Evolutionary conservation across 2,888 invertebrate genomes (phyloP).

Genomic region (Polydrusus tereticollis): DNA sequence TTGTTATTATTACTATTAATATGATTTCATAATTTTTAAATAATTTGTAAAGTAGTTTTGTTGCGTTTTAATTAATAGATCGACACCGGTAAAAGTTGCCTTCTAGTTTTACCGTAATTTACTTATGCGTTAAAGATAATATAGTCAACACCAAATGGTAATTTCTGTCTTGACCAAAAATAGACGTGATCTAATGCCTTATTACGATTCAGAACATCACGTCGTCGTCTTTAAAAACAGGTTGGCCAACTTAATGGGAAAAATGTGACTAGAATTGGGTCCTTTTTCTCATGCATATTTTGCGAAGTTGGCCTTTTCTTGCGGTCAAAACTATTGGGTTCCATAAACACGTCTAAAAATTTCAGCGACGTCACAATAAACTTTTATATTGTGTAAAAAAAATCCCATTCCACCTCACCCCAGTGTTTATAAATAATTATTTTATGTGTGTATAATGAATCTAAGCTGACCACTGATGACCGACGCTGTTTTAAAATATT

Average conservation of each 20-base stretch:
- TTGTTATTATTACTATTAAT: too few relatives aligned
- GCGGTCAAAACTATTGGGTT: neutral
- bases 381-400: too few relatives aligned
- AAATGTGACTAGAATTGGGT: constrained; percentile 22
- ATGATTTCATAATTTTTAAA: neutral
- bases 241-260: constrained; percentile 23
- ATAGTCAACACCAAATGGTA: constrained; percentile 43
- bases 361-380: neutral
- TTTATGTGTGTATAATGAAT: neutral
- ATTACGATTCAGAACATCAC: constrained; percentile 55
- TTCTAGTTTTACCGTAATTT: constrained; percentile 51
- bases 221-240: constrained; percentile 40
- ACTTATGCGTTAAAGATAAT: constrained; percentile 55
- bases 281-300: neutral
- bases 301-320: neutral
- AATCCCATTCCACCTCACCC: too few relatives aligned
- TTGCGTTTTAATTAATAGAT: neutral
- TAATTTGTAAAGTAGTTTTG: constrained; percentile 2
- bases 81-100: constrained; percentile 45
- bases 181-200: constrained; percentile 58
- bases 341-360: neutral
- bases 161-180: constrained; percentile 54
- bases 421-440: neutral
- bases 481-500: constrained; percentile 29
- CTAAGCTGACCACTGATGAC: constrained; percentile 26